Percentiles rank a stretch among this genome's conserved stretches.
Conservation (phyloP, 2,797 vertebrate species). For the Syngnathus acus region DNA sequence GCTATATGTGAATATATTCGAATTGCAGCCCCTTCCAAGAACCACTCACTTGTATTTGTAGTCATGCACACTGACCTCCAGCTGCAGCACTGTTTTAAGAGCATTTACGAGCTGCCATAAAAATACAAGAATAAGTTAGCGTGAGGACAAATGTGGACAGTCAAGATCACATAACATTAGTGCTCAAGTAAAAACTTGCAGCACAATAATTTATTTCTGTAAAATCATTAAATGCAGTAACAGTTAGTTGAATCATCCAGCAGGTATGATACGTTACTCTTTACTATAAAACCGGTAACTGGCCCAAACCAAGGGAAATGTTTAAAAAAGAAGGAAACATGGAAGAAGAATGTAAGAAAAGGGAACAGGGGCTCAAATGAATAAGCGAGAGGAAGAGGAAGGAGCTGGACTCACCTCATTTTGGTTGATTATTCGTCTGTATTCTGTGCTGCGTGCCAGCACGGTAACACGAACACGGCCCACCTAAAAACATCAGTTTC, state of each 20-base stretch:
- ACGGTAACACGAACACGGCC: conserved; percentile 89
- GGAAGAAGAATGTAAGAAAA: neutral
- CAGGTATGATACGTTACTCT: too few relatives aligned
- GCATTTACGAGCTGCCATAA: conserved; percentile 81
- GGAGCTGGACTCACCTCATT: conserved; percentile 74
- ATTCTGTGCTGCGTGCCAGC: conserved; percentile 89
- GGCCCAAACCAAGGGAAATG: too few relatives aligned
- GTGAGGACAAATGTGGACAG: conserved; percentile 57
- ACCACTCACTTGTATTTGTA: conserved; percentile 92
- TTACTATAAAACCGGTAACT: too few relatives aligned
- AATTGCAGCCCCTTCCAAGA: conserved; percentile 5
- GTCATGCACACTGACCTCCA: conserved; percentile 92
- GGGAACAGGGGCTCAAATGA: conserved; percentile 8
- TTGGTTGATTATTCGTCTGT: conserved; percentile 90
- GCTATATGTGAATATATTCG: too few relatives aligned
- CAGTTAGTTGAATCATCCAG: too few relatives aligned
- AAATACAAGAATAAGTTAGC: conserved; percentile 34
- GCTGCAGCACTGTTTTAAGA: conserved; percentile 81
- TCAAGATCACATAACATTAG: neutral
- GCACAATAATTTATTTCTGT: too few relatives aligned
- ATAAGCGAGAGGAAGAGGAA: neutral
- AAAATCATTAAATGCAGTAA: too few relatives aligned
- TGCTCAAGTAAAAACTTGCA: too few relatives aligned
- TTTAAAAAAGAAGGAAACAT: too few relatives aligned
- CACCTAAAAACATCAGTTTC: conserved; percentile 69